Evolutionary conservation across 2,113 vertebrate genomes (phyloP), one percentile per base, ranked within the genome.

Genomic region (Loxodonta africana): DNA sequence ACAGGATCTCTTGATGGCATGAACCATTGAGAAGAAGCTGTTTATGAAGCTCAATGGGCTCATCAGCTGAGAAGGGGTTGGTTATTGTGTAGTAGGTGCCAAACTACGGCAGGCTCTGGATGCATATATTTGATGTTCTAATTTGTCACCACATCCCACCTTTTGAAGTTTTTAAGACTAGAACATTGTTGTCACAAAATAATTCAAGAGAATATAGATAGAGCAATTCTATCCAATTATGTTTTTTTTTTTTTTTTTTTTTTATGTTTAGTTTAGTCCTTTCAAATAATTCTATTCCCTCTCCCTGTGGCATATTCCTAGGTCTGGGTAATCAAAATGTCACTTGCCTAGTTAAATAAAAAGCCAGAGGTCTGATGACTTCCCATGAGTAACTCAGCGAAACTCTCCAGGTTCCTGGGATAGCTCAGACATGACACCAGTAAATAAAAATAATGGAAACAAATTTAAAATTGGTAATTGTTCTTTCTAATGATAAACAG

Each of bases 231-330:
- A 20, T 33, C 30, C 89, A 84, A 21, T 41, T 9, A 78, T 25
- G 30, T 92, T 37, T 37, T 37, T 2, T 37, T 37, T 37, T 37
- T 2, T 37, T 37, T 37, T 37, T 37, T 37, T 37, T 37, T 37
- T 37, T 37, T 37, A 37, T 37, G 37, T 37, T 37, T 37, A 37
- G 37, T 37, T 88, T 33, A 89, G 67, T 76, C 20, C 63, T 80
- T 93, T 74, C 41, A 88, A 65, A 95, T 57, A 85, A 92, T 90
- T 90, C n/a, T 90, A 18, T 14, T 93, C 41, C 25, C 51, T 95
- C 44, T 73, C 23, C n/a, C 67, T 46, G 8, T 33, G 44, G 37
- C 82, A 83, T 76, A 83, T 88, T 88, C 48, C 78, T 60, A 83
- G 53, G 48, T 94, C 48, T 93, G 71, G n/a, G 41, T 83, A 94